Conservation (phyloP, 2,797 vertebrate genomes). For the Myiothlypis coronata region DNA sequence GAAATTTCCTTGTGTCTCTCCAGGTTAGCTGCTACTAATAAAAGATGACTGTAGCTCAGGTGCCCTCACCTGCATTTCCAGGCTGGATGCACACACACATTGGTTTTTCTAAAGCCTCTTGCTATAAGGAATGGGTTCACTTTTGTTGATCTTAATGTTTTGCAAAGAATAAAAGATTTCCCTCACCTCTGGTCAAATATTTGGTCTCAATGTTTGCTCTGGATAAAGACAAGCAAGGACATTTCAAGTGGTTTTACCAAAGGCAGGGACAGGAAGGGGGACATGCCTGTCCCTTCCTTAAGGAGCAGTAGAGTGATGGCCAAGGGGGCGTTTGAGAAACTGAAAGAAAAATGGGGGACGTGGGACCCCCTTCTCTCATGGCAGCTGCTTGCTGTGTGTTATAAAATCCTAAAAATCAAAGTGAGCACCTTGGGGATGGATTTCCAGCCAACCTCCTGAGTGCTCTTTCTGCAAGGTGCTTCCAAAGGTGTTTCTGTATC, state of each 20-base stretch:
- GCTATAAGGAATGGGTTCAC: neutral
- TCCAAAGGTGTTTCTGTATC: neutral
- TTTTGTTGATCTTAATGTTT: neutral
- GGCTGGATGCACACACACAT: neutral
- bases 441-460: neutral
- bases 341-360: fast-evolving
- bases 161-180: neutral
- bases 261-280: fast-evolving
- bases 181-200: neutral
- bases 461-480: neutral
- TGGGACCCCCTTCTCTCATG: neutral
- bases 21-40: neutral
- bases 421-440: neutral
- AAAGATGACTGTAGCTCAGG: neutral
- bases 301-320: fast-evolving
- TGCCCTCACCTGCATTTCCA: neutral
- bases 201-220: neutral
- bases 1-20: neutral
- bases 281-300: fast-evolving
- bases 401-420: neutral
- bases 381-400: neutral
- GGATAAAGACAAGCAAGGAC: neutral
- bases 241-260: fast-evolving
- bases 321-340: neutral
- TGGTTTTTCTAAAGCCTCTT: neutral